Base-by-base conservation (phyloP, 2,797 vertebrate species). In the Anniella stebbinsi region DNA sequence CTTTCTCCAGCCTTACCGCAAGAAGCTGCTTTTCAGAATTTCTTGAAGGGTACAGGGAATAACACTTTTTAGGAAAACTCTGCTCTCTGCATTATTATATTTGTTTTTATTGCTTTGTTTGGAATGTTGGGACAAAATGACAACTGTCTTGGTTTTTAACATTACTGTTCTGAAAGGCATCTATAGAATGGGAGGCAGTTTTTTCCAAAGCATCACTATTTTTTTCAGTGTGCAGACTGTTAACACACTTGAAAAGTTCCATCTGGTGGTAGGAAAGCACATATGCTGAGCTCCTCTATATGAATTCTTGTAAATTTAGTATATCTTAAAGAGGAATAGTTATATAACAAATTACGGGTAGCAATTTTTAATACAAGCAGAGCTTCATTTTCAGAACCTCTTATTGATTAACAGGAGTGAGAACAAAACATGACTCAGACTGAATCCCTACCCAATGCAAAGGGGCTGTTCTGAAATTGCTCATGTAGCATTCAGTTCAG, bases 21-120 rank as follows among this genome's bases (percentile, higher is more conserved):
- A 87, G 87, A 90, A 92, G 92, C 94, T 70, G 54, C 85, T 92
- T 84, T 91, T 93, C 85, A 86, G 92, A 92, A 84, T 93, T 88
- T 84, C 75, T 82, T 70, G 0, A 0, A 28, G 80, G 87, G 89
- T 36, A 89, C 82, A 86, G 83, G 87, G 88, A 91, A 88, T 69
- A 88, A 83, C 76, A 72, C 70, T 93, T 78, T 78, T 76, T 0
- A 2, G 91, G 90, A 93, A 88, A 86, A 75, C 45, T 77, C 69
- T 92, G 84, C 91, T 91, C 91, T 63, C 80, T 72, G 89, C 86
- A 54, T 48, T 91, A 6, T 80, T 88, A 21, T 86, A 4, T 25
- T 81, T 48, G 11, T 72, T 57, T 57, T 81, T 67, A 38, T 86
- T 54, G 41, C 51, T 13, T 76, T 2, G 38, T 84, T 91, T 54